A percentile compares a stretch with the other conserved stretches of the same genome.
These are phyloP conservation scores for Globodera ellingtonae DNA, from an alignment of 1,140 invertebrate species.

Conservation along the genomic window DNA sequence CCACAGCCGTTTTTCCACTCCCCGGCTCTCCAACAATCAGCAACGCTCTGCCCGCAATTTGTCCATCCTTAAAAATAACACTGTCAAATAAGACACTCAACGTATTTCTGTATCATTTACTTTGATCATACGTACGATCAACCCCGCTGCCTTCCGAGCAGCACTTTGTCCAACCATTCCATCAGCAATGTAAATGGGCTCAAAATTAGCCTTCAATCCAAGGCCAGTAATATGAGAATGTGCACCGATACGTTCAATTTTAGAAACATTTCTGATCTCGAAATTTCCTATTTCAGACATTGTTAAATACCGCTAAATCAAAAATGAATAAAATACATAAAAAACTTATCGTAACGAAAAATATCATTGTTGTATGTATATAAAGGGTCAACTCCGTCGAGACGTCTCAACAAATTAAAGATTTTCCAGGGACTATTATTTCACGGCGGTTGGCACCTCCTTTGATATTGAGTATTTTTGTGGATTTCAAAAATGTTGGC, in stretches of 20 bases:
- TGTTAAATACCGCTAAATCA: not conserved
- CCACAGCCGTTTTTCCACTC: constrained; percentile 75
- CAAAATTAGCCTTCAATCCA: constrained; percentile 88
- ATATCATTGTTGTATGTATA: too few relatives aligned
- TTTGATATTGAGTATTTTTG: too few relatives aligned
- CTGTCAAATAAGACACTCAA: constrained; percentile 26
- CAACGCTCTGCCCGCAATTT: constrained; percentile 94
- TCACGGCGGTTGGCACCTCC: too few relatives aligned
- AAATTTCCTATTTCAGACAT: constrained; percentile 48
- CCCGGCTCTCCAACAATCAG: constrained; percentile 93
- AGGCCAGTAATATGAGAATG: constrained; percentile 92
- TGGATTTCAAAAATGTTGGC: too few relatives aligned
- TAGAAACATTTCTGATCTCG: constrained; percentile 45
- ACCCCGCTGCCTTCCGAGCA: constrained; percentile 87
- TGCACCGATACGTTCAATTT: constrained; percentile 71
- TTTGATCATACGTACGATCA: constrained; percentile 95
- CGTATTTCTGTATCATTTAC: constrained; percentile 48
- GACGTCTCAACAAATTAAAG: too few relatives aligned
- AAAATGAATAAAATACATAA: too few relatives aligned
- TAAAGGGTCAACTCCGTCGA: too few relatives aligned
- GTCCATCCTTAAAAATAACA: constrained; percentile 75
- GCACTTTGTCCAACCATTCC: constrained; percentile 96
- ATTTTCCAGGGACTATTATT: too few relatives aligned
- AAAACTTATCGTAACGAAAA: too few relatives aligned
- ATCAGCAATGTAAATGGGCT: constrained; percentile 85